Evolutionary conservation across 2,797 vertebrate genomes (phyloP).

Genomic region (Brotula barbata): DNA sequence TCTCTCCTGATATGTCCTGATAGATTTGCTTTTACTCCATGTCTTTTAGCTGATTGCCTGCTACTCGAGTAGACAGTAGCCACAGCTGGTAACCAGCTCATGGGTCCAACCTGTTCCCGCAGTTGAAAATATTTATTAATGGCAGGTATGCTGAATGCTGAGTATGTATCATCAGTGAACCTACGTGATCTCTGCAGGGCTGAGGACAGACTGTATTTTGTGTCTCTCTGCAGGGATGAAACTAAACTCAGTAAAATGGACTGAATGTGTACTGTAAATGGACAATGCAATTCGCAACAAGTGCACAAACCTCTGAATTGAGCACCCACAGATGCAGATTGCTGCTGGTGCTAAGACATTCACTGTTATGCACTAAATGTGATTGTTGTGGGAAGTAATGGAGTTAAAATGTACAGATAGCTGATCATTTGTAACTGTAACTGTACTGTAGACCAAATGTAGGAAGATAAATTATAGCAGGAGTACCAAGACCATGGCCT

Average conservation of each 20-base stretch:
- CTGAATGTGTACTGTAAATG: too few relatives aligned
- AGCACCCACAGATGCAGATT: too few relatives aligned
- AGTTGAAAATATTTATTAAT: conserved; percentile 25
- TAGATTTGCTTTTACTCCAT: conserved; percentile 26
- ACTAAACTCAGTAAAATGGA: too few relatives aligned
- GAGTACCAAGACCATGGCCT: too few relatives aligned
- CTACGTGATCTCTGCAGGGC: background rate
- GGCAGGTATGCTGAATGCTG: conserved; percentile 5
- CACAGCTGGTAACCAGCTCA: conserved; percentile 29
- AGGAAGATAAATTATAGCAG: too few relatives aligned
- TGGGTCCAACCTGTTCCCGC: conserved; percentile 23
- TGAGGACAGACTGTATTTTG: background rate
- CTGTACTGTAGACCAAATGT: too few relatives aligned
- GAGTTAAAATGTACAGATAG: too few relatives aligned
- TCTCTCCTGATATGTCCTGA: conserved; percentile 16
- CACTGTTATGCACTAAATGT: too few relatives aligned
- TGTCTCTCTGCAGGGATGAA: background rate
- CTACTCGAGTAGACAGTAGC: conserved; percentile 17
- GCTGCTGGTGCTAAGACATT: too few relatives aligned
- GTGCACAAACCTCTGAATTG: background rate
- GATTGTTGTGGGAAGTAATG: too few relatives aligned
- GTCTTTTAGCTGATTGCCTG: conserved; percentile 32
- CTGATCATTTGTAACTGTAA: too few relatives aligned
- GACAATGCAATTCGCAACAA: background rate
- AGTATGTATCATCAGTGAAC: background rate